Conservation (phyloP, 1,140 invertebrate genomes). For the Agrypnia vestita region DNA sequence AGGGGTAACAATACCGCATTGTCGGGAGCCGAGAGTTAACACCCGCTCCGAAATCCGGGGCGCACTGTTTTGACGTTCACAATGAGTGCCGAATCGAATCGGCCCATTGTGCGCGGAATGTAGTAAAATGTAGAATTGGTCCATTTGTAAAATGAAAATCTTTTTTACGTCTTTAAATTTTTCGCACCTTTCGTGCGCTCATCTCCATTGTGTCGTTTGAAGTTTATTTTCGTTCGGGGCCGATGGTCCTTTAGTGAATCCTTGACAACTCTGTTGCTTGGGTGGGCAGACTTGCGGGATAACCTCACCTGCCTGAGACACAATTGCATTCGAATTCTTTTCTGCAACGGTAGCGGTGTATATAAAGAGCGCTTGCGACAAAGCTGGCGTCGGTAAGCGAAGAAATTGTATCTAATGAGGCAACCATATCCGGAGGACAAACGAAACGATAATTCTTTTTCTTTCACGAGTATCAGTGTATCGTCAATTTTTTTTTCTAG, state of each 20-base stretch:
- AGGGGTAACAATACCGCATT: constrained; percentile 44
- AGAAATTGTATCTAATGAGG: too few relatives aligned
- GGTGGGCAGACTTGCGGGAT: constrained; percentile 20
- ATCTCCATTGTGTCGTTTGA: constrained; percentile 18
- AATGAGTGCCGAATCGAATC: constrained; percentile 61
- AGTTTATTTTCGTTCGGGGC: constrained; percentile 45
- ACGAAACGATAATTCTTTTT: too few relatives aligned
- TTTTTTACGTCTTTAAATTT: constrained; percentile 41
- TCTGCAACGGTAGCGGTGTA: constrained; percentile 26
- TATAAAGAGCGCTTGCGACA: constrained; percentile 1
- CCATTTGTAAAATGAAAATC: constrained; percentile 48
- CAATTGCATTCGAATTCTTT: constrained; percentile 22
- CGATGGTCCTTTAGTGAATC: constrained; percentile 36
- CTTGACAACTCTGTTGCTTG: constrained; percentile 39
- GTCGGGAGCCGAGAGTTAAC: constrained; percentile 47
- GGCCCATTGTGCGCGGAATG: constrained; percentile 45
- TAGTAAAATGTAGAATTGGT: constrained; percentile 50
- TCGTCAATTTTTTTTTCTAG: too few relatives aligned
- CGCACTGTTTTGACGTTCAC: constrained; percentile 61
- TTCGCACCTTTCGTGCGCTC: constrained; percentile 49
- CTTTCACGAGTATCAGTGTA: too few relatives aligned
- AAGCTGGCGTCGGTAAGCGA: not conserved
- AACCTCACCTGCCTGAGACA: constrained; percentile 39
- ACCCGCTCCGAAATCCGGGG: constrained; percentile 46
- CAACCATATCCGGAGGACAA: too few relatives aligned